These are phyloP conservation scores for Priocnemis perturbator DNA, from an alignment of 2,888 invertebrate species.

Conservation along the genomic window DNA sequence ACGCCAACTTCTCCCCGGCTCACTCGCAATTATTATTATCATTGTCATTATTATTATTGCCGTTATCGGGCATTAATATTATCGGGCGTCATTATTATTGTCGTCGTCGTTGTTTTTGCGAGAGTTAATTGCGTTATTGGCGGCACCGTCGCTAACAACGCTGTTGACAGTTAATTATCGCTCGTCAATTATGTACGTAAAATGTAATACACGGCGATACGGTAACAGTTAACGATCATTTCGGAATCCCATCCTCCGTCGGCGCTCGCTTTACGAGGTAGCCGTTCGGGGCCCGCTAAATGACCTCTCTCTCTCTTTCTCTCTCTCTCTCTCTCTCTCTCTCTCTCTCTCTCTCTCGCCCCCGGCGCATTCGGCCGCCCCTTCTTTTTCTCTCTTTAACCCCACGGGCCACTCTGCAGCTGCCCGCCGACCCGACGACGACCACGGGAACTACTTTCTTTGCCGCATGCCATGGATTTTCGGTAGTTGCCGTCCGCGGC, in stretches of 20 bases:
- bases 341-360: constrained; percentile 14
- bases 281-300: constrained; percentile 11
- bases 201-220: constrained; percentile 5
- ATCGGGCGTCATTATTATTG: background rate
- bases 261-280: constrained; percentile 30
- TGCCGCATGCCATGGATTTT: constrained; percentile 57
- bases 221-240: constrained; percentile 6
- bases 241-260: constrained; percentile 12
- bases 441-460: constrained; percentile 48
- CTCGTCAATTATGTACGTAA: constrained; percentile 5
- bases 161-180: constrained; percentile 12
- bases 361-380: background rate
- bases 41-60: no score
- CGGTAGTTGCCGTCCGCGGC: constrained; percentile 39
- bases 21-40: no score
- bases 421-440: background rate
- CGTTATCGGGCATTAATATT: background rate
- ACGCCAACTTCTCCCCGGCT: no score
- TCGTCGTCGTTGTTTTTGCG: background rate
- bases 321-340: constrained; percentile 15
- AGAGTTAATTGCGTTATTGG: constrained; percentile 6
- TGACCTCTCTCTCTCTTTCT: constrained; percentile 4
- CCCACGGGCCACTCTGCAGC: constrained; percentile 20
- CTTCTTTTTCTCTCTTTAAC: background rate
- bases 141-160: background rate